These are phyloP conservation scores for Regulus satrapa DNA, from an alignment of 2,113 vertebrate species.

Conservation along the genomic window DNA sequence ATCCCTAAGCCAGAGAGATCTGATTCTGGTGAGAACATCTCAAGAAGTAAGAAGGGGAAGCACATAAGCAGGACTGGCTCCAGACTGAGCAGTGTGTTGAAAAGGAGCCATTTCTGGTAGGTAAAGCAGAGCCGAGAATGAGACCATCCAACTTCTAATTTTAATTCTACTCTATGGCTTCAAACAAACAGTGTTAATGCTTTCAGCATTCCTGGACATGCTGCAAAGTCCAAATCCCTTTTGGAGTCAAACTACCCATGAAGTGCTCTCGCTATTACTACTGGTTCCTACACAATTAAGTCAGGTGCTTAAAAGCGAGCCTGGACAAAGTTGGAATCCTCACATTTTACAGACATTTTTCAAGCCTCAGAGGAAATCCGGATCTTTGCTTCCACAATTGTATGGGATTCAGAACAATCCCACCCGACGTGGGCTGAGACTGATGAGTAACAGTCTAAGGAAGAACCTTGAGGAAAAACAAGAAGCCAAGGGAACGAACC, in stretches of 20 bases:
- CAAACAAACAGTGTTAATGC: neutral
- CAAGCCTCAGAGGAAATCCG: neutral
- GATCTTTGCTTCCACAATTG: neutral
- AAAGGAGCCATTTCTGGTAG: neutral
- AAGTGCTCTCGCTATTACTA: neutral
- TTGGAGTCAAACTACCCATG: neutral
- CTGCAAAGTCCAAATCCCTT: neutral
- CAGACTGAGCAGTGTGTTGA: neutral
- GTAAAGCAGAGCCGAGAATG: neutral
- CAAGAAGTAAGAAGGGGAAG: constrained; percentile 42
- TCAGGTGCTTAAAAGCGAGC: neutral
- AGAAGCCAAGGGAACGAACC: neutral
- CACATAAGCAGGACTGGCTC: constrained; percentile 25
- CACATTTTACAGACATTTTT: neutral
- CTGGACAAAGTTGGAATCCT: neutral
- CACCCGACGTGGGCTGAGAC: neutral
- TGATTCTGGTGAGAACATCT: constrained; percentile 58
- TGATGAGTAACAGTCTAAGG: neutral
- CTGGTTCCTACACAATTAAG: neutral
- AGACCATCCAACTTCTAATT: neutral
- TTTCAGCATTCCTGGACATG: neutral
- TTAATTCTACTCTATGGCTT: neutral
- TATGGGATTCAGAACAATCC: neutral
- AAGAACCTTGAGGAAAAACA: neutral
- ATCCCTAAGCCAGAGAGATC: constrained; percentile 47